Base-by-base conservation (phyloP, 2,113 vertebrate genomes). In the Ivindomyrus marchei region DNA sequence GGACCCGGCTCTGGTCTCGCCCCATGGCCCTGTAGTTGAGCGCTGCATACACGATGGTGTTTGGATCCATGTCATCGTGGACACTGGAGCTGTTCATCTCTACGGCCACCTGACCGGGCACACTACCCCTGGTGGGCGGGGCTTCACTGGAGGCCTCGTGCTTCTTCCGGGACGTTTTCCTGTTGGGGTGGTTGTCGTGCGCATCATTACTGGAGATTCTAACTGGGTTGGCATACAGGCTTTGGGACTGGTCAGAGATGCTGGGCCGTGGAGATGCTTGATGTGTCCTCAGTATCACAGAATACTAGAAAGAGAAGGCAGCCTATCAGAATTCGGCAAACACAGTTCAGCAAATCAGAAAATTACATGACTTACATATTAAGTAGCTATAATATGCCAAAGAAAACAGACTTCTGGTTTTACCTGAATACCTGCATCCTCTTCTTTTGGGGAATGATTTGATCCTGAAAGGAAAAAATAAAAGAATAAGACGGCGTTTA, bases 31-130 rank as follows among this genome's bases (percentile, higher is more conserved):
- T 42, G 24, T 90, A 66, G 66, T 83, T 90, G 46, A 90, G 84
- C 6, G 90, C 49, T 8, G 90, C 90, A 45, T 90, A 90, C 9
- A 90, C 90, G 1, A 90, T 53, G 66, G 70, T 19, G 27, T 39
- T 87, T 7, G 21, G n/a, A 0, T 53, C 19, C 46, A 31, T 24
- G 19, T 89, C 88, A 85, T 74, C 62, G 21, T 89, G 77, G 74
- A 53, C 13, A 4, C 66, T 46, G 24, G 15, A 27, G 42, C 66
- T 6, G 4, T 87, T 31, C 58, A 50, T 21, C 49, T 36, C 27
- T 87, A 53, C 3, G 11, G 47, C 31, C 7, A 53, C 36, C 46
- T 62, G 85, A 1, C 24, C 9, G 6, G 62, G n/a, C 8, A 31
- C 13, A 49, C 62, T 36, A 45, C 2, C 21, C 46, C 46, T 74